Evolutionary conservation across 2,797 vertebrate species (phyloP).

Genomic region (Falco novaeseelandiae): DNA sequence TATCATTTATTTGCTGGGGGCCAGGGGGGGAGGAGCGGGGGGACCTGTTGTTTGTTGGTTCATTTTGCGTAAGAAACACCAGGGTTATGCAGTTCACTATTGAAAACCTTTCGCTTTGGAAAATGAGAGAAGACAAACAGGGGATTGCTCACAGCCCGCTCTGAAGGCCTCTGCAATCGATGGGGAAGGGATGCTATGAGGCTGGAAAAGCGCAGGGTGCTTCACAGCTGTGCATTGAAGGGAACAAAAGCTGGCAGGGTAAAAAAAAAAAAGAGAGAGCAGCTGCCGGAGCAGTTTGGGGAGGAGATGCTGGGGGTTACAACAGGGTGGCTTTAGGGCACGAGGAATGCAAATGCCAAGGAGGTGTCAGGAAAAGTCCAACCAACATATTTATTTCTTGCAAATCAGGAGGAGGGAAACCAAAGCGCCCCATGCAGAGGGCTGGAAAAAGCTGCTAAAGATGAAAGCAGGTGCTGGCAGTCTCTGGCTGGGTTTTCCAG

Average conservation of each 20-base stretch:
- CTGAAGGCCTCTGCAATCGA: not conserved
- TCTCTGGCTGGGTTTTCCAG: not conserved
- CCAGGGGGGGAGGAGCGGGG: rapidly evolving
- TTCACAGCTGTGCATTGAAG: not conserved
- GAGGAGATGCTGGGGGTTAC: not conserved
- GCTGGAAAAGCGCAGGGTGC: not conserved
- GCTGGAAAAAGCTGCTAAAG: not conserved
- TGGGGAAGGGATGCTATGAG: not conserved
- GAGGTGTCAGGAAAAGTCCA: not conserved
- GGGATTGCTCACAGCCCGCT: not conserved
- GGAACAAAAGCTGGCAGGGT: not conserved
- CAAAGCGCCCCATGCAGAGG: not conserved
- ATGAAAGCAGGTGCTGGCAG: not conserved
- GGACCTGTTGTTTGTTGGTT: not conserved
- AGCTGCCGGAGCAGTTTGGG: not conserved
- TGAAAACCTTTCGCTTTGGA: not conserved
- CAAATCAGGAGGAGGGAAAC: not conserved
- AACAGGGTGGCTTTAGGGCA: not conserved
- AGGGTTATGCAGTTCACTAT: not conserved
- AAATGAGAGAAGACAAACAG: not conserved
- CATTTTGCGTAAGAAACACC: not conserved
- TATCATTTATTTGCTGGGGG: rapidly evolving
- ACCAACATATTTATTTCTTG: not conserved
- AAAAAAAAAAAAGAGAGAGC: not conserved
- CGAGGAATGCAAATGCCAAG: rapidly evolving